Evolutionary conservation across 2,888 invertebrate species (phyloP).

Genomic region (Nomada flava): DNA sequence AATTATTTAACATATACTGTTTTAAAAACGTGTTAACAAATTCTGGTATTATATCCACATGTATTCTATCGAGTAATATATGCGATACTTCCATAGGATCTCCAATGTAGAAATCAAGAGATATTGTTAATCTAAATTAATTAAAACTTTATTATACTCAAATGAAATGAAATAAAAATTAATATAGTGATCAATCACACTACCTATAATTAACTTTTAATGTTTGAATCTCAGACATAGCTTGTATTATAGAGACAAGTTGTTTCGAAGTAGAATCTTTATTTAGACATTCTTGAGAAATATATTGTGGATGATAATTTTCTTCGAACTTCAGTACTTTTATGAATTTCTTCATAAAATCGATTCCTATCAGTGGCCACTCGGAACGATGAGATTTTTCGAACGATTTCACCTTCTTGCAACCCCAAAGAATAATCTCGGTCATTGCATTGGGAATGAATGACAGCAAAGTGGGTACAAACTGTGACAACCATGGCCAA

Average conservation of each 20-base stretch:
- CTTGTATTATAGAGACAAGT: conserved; percentile 73
- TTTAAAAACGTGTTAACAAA: conserved; percentile 82
- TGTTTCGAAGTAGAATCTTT: conserved; percentile 74
- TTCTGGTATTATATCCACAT: conserved; percentile 76
- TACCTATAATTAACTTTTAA: conserved; percentile 76
- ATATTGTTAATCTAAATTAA: conserved; percentile 69
- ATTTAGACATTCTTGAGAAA: conserved; percentile 70
- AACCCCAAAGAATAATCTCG: conserved; percentile 77
- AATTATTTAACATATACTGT: conserved; percentile 82
- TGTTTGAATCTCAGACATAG: conserved; percentile 76
- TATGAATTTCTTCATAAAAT: conserved; percentile 82
- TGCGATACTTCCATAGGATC: conserved; percentile 74
- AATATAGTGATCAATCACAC: conserved; percentile 16
- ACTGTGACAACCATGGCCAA: conserved; percentile 79
- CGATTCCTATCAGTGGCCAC: conserved; percentile 78
- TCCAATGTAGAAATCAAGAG: conserved; percentile 72
- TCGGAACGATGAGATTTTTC: conserved; percentile 69
- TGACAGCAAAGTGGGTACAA: conserved; percentile 77
- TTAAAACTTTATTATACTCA: conserved; percentile 9
- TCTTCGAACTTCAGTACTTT: conserved; percentile 76
- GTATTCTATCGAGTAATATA: conserved; percentile 73
- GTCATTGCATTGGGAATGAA: conserved; percentile 74
- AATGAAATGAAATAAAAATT: conserved; percentile 2
- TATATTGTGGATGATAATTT: conserved; percentile 65
- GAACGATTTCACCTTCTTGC: conserved; percentile 73